A percentile compares a stretch with the other conserved stretches of the same genome.
Conservation (phyloP, 2,888 invertebrate genomes). For the Onthophagus sagittarius region DNA sequence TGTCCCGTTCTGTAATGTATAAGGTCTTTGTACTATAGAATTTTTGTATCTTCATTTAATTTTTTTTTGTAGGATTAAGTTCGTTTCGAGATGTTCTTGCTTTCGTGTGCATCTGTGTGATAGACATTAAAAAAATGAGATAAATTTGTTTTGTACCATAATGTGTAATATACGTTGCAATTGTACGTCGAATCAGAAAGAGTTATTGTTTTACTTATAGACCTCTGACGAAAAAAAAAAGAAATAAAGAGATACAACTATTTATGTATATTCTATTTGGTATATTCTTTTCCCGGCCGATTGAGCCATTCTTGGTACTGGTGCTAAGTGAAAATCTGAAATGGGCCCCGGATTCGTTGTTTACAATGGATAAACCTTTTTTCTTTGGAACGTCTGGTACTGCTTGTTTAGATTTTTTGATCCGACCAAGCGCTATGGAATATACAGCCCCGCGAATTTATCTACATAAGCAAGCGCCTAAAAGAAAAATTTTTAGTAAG, state of each 20-base stretch:
- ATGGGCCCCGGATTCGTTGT: background rate
- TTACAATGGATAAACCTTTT: background rate
- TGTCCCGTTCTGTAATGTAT: constrained; percentile 4
- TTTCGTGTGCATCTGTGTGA: constrained; percentile 50
- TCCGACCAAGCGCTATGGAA: constrained; percentile 54
- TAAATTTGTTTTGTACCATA: constrained; percentile 57
- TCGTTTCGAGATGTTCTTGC: constrained; percentile 39
- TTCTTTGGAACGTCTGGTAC: background rate
- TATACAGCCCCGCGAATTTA: constrained; percentile 57
- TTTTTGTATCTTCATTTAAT: constrained; percentile 4
- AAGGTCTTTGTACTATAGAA: constrained; percentile 13
- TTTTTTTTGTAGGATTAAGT: background rate
- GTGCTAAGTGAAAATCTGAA: background rate
- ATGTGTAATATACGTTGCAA: constrained; percentile 54
- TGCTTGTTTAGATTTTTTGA: constrained; percentile 43
- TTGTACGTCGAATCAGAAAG: constrained; percentile 21
- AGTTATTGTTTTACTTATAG: constrained; percentile 31
- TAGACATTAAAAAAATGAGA: constrained; percentile 35
- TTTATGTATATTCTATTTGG: constrained; percentile 50
- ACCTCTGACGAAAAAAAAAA: constrained; percentile 28
- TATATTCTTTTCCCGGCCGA: constrained; percentile 53
- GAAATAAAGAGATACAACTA: constrained; percentile 35
- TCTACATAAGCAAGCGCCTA: constrained; percentile 56
- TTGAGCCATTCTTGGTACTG: constrained; percentile 17
- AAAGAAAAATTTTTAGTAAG: no score